Base-by-base conservation (phyloP, 2,113 vertebrate genomes). In the Paedocypris sp. region DNA sequence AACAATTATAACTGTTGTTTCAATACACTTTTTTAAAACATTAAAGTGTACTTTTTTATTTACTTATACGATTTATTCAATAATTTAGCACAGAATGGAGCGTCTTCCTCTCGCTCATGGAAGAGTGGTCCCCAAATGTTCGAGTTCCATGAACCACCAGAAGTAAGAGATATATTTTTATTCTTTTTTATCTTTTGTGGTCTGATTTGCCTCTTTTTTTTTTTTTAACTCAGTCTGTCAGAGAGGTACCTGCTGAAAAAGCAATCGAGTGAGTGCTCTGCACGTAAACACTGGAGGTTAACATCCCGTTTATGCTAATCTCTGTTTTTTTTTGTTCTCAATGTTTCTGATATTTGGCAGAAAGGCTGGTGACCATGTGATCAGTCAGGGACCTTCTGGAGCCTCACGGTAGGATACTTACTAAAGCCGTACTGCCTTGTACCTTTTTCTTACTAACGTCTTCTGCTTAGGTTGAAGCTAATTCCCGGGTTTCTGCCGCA, bases 221-320 rank as follows among this genome's bases (percentile, higher is more conserved):
- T 58, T 31, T 41, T n/a, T 69, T 64, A n/a, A n/a, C n/a, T 5
- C 79, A 97, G 95, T 77, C 77, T 6, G 18, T 83, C 15, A 81
- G 86, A 74, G 82, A 64, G 54, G 75, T 80, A 56, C 92, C 91
- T 2, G 77, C 83, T 45, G 88, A 90, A 41, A 88, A 70, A 38
- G 64, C 87, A 42, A 91, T 97, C 2, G 86, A 96, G 95, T 97
- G 73, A 96, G 94, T 90, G n/a, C 22, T 28, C 15, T 3, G 22
- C 42, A 2, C 8, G 45, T n/a, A 18, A 41, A 28, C 39, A 8
- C 26, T 58, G 13, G 35, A 33, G 9, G 18, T 33, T 54, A 7
- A 31, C 49, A 13, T 2, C 7, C 3, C 7, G 2, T 5, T 3
- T 32, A 12, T 22, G n/a, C n/a, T n/a, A 8, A 31, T 8, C 4